Base-by-base conservation (phyloP, 2,797 vertebrate species). In the Poecile montanus region DNA sequence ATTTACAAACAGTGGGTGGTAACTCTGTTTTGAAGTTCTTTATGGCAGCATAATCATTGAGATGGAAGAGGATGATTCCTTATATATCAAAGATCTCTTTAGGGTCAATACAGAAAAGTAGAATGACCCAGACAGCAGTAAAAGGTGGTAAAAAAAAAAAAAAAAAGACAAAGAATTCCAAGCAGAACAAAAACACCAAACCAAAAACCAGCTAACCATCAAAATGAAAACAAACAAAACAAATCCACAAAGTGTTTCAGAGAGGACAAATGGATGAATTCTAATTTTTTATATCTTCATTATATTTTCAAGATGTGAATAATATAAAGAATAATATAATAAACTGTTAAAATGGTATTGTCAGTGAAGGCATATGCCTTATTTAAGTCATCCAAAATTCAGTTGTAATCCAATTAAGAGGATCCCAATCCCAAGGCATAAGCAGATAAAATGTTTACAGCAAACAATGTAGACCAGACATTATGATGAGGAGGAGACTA, bases 151-250 rank as follows among this genome's bases (percentile, higher is more conserved):
- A n/a, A 56, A 68, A 70, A 79, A 79, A n/a, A 38, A 6, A 36
- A 8, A 15, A 44, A 61, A 29, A 29, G 7, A 66, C 17, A 66
- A 32, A 47, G 67, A 13, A 18, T 3, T 12, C 25, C 13, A 74
- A 48, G 10, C 5, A 62, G 18, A 61, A 56, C 4, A 42, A 71
- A 11, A 44, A 29, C 5, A 0, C 0, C 5, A 54, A 51, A 26
- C 25, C 13, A 10, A 48, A 67, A 62, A 4, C 2, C 11, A 76
- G 25, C 5, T 14, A 83, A 7, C 21, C 11, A 27, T 4, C 23
- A 40, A 74, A 78, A 18, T 32, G 19, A 70, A 73, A 42, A n/a
- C 12, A 36, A 44, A 19, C 1, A 48, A 60, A 80, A 25, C 7
- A 54, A 70, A 38, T 13, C 1, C 2, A 6, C 11, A 21, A 72